phyloP scores from a whole-genome alignment of 2,113 vertebrate genomes.

The Pedetes capensis region DNA sequence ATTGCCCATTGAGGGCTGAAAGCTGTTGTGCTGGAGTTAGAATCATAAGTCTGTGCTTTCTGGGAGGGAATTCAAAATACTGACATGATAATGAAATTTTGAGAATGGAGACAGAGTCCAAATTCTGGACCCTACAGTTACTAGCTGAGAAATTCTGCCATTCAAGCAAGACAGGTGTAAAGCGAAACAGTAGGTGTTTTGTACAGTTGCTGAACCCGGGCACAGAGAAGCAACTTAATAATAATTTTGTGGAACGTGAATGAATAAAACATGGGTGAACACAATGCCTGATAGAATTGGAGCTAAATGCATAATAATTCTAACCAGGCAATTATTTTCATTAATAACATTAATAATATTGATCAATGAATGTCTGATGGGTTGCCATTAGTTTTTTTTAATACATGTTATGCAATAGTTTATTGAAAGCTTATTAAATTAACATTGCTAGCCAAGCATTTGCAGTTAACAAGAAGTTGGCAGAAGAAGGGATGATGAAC shows the following conservation, averaged over 20 bases:
- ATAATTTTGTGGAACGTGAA: background rate
- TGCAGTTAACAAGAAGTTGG: background rate
- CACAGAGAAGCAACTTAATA: background rate
- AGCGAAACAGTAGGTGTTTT: background rate
- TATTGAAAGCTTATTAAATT: background rate
- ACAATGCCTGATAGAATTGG: background rate
- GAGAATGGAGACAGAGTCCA: background rate
- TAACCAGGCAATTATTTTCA: background rate
- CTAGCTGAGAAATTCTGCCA: background rate
- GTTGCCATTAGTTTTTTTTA: background rate
- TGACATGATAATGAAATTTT: background rate
- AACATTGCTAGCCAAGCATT: background rate
- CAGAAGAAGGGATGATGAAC: background rate
- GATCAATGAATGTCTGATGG: background rate
- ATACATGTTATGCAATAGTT: background rate
- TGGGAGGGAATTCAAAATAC: background rate
- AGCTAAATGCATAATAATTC: background rate
- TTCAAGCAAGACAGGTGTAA: background rate
- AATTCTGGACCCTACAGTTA: background rate
- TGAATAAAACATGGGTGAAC: background rate
- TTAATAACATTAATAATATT: background rate
- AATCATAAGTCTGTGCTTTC: background rate
- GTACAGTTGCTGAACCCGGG: background rate
- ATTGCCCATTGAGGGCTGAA: background rate
- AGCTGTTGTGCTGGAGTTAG: background rate